Evolutionary conservation across 2,113 vertebrate species (phyloP), one percentile per base, ranked within the genome.

Genomic region (Laterallus jamaicensis): DNA sequence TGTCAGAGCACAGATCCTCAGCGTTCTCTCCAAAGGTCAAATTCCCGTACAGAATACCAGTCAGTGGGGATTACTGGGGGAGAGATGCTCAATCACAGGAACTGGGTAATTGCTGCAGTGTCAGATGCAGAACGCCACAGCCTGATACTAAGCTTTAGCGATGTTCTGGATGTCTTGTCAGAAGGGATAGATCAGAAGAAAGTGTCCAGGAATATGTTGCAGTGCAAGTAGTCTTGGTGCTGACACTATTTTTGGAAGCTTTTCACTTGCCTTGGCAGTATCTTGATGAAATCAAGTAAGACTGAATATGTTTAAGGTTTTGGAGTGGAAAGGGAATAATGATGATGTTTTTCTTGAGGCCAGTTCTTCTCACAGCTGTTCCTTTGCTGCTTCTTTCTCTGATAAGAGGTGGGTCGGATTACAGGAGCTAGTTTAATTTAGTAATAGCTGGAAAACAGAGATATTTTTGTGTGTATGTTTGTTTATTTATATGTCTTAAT

Each of bases 221-320:
- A 60, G 52, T 78, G 60, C 83, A 70, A 70, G 56, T 49, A 60
- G 54, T 54, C 67, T 52, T 7, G 26, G 49, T 91, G 90, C 74
- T 82, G 58, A 44, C 18, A 1, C 35, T 90, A 13, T 90, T 82
- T 91, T 73, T 85, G 76, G 88, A 89, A 74, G 55, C 66, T 56
- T 60, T 82, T 82, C 39, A 32, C 55, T 88, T 86, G 80, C 37
- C 52, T 39, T 37, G 73, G 80, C 73, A 93, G 52, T 40, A 52
- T 67, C 59, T 74, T 90, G 92, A 67, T 81, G 77, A 94, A 83
- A 95, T 90, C 31, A 77, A 80, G 37, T 24, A 80, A 54, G 70
- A 83, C 68, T 74, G 76, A 86, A 40, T 67, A 35, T 37, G 37
- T 63, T 86, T 59, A 39, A 81, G 71, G 76, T 56, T 93, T 92